Evolutionary conservation across 2,888 invertebrate genomes (phyloP), one percentile per base, ranked within the genome.

Genomic region (Rhagophthalmus giganteus): DNA sequence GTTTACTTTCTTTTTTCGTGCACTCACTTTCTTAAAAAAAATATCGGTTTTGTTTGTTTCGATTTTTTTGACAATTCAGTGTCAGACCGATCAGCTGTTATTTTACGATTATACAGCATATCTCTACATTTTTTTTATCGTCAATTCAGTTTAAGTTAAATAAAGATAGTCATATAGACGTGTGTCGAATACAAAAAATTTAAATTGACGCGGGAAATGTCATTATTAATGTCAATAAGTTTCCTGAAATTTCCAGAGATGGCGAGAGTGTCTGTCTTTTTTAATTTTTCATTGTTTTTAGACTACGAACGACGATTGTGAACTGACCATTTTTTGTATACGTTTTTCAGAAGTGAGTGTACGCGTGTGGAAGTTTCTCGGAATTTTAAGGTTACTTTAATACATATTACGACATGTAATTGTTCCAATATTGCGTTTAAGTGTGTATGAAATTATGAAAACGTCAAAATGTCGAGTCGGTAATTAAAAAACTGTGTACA

Each of bases 211-310:
- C 38, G 38, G 38, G 27, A 38, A 27, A 10, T n/a, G n/a, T n/a
- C n/a, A n/a, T n/a, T n/a, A n/a, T n/a, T n/a, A n/a, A n/a, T n/a
- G n/a, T n/a, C n/a, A n/a, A n/a, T n/a, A n/a, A n/a, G n/a, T n/a
- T n/a, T n/a, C n/a, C n/a, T n/a, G 15, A 2, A 2, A 32, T 13
- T 7, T 26, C 1, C 2, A 11, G 7, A 60, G 59, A 56, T 57
- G 59, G 40, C 57, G 54, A 33, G 6, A 1, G 2, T n/a, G 6
- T 12, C 14, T 6, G 20, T 31, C 41, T 53, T 46, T 50, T n/a
- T 56, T 58, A 56, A 54, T 53, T 60, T 49, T 55, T 53, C 51
- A 57, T 60, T 60, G 58, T 60, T 60, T 59, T 58, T 59, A 55
- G 47, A 34, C 12, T 13, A 32, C 38, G 31, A 25, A 10, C 32